Conservation (phyloP, 2,113 vertebrate genomes). For the Lampris megalopsis region DNA sequence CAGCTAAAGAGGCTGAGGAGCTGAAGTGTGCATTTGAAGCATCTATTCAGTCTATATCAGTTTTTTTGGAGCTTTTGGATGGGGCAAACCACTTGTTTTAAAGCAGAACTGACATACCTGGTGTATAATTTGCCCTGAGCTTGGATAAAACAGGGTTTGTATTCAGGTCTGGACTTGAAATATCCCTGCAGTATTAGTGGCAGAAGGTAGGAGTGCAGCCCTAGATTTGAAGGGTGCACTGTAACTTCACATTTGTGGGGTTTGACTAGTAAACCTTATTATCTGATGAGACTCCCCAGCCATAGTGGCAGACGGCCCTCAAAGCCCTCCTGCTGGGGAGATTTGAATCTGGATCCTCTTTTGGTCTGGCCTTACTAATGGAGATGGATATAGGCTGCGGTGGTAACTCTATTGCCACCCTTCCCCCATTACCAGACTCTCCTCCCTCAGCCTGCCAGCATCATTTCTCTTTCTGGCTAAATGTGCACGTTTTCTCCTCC, state of each 20-base stretch:
- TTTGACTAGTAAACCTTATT: slow-evolving; percentile 41
- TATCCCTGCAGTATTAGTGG: not conserved
- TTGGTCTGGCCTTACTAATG: slow-evolving; percentile 70
- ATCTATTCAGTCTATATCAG: not conserved
- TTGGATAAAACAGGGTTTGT: slow-evolving; percentile 1
- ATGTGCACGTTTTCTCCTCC: slow-evolving; percentile 64
- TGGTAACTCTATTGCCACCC: not conserved
- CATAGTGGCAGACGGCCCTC: slow-evolving; percentile 51
- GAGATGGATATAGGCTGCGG: slow-evolving; percentile 71
- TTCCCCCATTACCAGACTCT: slow-evolving; percentile 15
- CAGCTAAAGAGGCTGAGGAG: not conserved
- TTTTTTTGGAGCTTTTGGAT: slow-evolving; percentile 1
- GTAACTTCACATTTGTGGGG: not conserved
- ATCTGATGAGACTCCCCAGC: slow-evolving; percentile 57
- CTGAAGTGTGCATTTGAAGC: slow-evolving; percentile 10
- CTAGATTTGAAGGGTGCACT: slow-evolving; percentile 5
- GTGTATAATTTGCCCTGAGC: not conserved
- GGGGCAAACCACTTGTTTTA: not conserved
- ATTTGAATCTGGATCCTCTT: slow-evolving; percentile 57
- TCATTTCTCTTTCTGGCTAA: slow-evolving; percentile 73
- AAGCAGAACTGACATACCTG: not conserved
- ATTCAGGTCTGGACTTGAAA: not conserved
- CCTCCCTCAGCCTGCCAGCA: slow-evolving; percentile 38
- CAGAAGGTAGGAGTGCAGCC: slow-evolving; percentile 4
- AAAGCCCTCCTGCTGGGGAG: slow-evolving; percentile 46